Percentiles rank a stretch among this genome's conserved stretches.
Evolutionary conservation across 2,888 invertebrate genomes (phyloP).

Genomic region (Spodoptera exigua): DNA sequence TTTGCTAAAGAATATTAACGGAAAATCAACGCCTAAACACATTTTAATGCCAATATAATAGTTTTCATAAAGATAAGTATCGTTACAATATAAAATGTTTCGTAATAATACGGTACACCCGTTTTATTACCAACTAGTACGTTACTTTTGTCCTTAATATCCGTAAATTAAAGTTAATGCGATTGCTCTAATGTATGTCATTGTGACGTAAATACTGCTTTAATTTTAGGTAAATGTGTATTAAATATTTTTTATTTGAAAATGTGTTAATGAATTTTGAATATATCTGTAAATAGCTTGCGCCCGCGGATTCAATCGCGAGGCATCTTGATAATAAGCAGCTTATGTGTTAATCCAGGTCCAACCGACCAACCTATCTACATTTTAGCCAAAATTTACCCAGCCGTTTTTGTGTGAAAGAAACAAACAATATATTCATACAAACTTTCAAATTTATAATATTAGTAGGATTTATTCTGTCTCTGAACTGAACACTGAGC

Average conservation of each 20-base stretch:
- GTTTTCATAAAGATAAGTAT: constrained; percentile 9
- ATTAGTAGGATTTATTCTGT: too few species aligned
- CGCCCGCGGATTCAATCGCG: too few species aligned
- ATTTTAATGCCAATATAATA: constrained; percentile 41
- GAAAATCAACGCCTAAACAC: constrained; percentile 19
- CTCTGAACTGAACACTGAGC: too few species aligned
- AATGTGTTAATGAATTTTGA: too few species aligned
- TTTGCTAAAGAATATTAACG: not conserved
- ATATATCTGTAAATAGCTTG: too few species aligned
- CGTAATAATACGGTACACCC: constrained; percentile 27
- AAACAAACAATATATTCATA: too few species aligned
- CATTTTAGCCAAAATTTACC: too few species aligned
- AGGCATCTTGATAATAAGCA: too few species aligned
- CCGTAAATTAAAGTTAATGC: constrained; percentile 12
- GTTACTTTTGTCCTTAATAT: constrained; percentile 7
- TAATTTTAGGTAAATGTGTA: not conserved
- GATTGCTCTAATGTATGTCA: constrained; percentile 17
- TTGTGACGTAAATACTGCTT: not conserved
- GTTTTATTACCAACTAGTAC: constrained; percentile 14
- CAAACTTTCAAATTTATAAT: too few species aligned
- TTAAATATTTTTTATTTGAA: not conserved
- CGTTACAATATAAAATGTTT: constrained; percentile 15
- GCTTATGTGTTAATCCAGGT: too few species aligned
- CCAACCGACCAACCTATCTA: too few species aligned
- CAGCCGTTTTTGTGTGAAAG: too few species aligned